Evolutionary conservation across 2,113 vertebrate species (phyloP), one percentile per base, ranked within the genome.

Genomic region (Sitta europaea): DNA sequence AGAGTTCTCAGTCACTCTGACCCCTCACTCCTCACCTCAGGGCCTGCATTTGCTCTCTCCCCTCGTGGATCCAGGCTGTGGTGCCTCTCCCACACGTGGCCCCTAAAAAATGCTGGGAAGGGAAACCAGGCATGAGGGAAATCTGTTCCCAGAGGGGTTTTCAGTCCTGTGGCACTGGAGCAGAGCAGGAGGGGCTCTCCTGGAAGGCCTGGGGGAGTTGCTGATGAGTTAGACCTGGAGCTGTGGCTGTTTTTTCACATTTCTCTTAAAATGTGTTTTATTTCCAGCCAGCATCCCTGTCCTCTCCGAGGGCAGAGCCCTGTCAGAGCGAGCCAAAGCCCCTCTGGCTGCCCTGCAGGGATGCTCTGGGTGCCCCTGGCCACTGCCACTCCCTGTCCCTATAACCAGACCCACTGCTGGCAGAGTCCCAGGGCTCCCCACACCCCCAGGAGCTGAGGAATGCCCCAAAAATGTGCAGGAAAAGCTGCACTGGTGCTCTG

Each of bases 391-490:
- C 77, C 58, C 14, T 13, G 58, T 54, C 24, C 58, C n/a, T n/a
- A n/a, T n/a, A n/a, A n/a, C n/a, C n/a, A n/a, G n/a, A n/a, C n/a
- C n/a, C n/a, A n/a, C n/a, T 24, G n/a, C 27, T 40, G 55, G 65
- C 75, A 70, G 16, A 9, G 75, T 17, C 29, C 1, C 3, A 29
- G 48, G 4, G 0, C 62, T 33, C 12, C 51, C 24, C 6, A 1
- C 24, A 10, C 40, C 3, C 29, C 43, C 4, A 58, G 31, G 1
- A 88, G 63, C 43, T 19, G 43, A 65, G 80, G n/a, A n/a, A n/a
- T n/a, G n/a, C n/a, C n/a, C n/a, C n/a, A n/a, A n/a, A n/a, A n/a
- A n/a, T n/a, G n/a, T 2, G 14, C 58, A 50, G 76, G 18, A 29
- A 9, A 40, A 11, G 62, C 87, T 16, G 61, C 5, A 0, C 4